Percentiles rank a stretch among this genome's conserved stretches.
phyloP scores from a whole-genome alignment of 1,140 invertebrate genomes.

The Drosophila sproati region DNA sequence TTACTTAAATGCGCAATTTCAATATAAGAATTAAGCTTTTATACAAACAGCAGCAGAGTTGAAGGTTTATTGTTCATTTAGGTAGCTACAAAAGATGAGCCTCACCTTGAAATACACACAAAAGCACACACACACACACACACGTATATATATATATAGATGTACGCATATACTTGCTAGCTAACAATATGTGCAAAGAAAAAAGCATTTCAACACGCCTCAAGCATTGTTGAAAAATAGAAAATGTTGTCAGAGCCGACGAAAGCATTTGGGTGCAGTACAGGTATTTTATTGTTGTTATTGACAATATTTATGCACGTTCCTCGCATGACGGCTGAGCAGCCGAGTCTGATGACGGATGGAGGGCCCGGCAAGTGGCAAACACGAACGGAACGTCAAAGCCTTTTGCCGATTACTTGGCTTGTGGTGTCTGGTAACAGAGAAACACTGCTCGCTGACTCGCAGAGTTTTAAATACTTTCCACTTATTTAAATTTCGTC shows the following conservation, averaged over 20 bases:
- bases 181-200: constrained; percentile 34
- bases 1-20: constrained; percentile 10
- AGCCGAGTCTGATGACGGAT: constrained; percentile 15
- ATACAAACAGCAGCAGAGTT: constrained; percentile 13
- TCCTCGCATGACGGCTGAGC: constrained; percentile 18
- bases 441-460: constrained; percentile 34
- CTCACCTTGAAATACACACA: constrained; percentile 46
- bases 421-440: constrained; percentile 1
- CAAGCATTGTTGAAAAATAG: constrained; percentile 51
- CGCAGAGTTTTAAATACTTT: constrained; percentile 63
- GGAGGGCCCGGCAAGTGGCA: constrained; percentile 38
- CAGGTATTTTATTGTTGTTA: constrained; percentile 50
- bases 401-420: constrained; percentile 29
- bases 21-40: constrained; percentile 13
- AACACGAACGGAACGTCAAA: constrained; percentile 16
- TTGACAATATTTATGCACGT: constrained; percentile 45
- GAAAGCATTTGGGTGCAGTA: constrained; percentile 55
- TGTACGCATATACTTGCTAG: neutral
- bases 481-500: constrained; percentile 82
- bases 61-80: constrained; percentile 21
- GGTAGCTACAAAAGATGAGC: constrained; percentile 29
- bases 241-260: constrained; percentile 53
- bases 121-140: constrained; percentile 9
- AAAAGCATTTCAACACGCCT: constrained; percentile 39
- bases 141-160: neutral